Evolutionary conservation across 2,797 vertebrate species (phyloP), one percentile per base, ranked within the genome.

Genomic region (Tolypeutes matacus): DNA sequence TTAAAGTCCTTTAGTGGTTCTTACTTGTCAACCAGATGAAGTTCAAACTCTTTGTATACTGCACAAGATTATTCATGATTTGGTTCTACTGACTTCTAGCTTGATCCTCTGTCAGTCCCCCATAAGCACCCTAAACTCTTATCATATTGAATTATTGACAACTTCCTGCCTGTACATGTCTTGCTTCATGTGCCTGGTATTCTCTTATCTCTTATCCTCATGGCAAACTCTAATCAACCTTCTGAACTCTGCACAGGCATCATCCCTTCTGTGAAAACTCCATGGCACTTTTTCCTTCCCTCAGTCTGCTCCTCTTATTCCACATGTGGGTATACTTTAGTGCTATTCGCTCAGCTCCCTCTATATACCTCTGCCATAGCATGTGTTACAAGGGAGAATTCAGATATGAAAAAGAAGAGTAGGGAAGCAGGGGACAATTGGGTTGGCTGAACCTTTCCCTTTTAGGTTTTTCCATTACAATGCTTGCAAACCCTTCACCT

Each of bases 391-490:
- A 90, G 67, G n/a, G 42, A 89, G 64, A 49, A 62, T 75, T 25
- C 18, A 21, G 67, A 75, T 56, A 86, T 56, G 49, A 85, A 88
- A 51, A 62, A 58, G 31, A 91, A 81, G 88, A 21, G 29, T 31
- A n/a, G 67, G 56, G n/a, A 82, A 39, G 11, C 20, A 82, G 17
- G 36, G 29, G 56, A 36, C 46, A 85, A 5, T 39, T 75, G 29
- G 53, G 39, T 42, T 82, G 31, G 27, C 39, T 65, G 4, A 72
- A 58, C 73, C 7, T 58, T 86, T 86, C 29, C 75, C 14, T 34
- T 34, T 67, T 87, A 87, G 62, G 31, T 42, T 70, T 95, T 94
- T 83, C 39, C 60, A 76, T 75, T 80, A n/a, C 58, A 39, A 39
- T 53, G 11, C 39, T 76, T 70, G 25, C 60, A 86, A n/a, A 76